A percentile compares a stretch with the other conserved stretches of the same genome.
phyloP scores from a whole-genome alignment of 2,888 invertebrate genomes.

The Gonocerus acuteangulatus region DNA sequence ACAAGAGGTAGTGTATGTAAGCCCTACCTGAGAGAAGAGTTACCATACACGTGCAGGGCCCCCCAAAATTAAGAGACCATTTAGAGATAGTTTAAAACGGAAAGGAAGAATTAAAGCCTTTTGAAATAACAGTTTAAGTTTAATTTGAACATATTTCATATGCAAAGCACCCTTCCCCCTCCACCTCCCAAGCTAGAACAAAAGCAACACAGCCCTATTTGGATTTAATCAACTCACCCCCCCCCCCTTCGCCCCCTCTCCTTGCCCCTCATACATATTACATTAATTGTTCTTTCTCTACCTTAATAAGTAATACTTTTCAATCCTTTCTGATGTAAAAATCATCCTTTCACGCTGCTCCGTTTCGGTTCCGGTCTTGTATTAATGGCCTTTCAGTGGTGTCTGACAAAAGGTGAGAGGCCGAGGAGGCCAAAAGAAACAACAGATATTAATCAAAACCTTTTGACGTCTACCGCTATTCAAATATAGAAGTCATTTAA shows the following conservation, averaged over 20 bases:
- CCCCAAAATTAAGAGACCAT: not conserved
- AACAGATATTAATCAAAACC: constrained; percentile 21
- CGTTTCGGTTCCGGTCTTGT: not conserved
- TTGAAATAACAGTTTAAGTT: constrained; percentile 25
- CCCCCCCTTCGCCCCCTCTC: too few species aligned
- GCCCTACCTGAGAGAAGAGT: too few species aligned
- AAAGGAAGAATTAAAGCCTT: constrained; percentile 17
- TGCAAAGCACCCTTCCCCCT: constrained; percentile 19
- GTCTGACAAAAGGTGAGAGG: constrained; percentile 7
- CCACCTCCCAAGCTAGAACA: constrained; percentile 2
- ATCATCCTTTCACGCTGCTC: constrained; percentile 11
- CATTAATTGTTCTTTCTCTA: constrained; percentile 7
- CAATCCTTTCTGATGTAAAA: constrained; percentile 23
- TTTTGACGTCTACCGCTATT: not conserved
- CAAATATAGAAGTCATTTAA: not conserved
- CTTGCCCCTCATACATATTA: constrained; percentile 27
- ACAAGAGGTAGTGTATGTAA: too few species aligned
- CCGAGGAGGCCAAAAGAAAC: constrained; percentile 5
- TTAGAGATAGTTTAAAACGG: constrained; percentile 1
- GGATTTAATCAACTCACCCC: not conserved
- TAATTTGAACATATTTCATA: constrained; percentile 24
- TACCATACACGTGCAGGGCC: too few species aligned
- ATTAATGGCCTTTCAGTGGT: not conserved
- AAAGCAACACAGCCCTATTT: not conserved
- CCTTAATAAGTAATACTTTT: constrained; percentile 16